Evolutionary conservation across 1,140 invertebrate genomes (phyloP), one percentile per base, ranked within the genome.

Genomic region (Nomia melanderi): DNA sequence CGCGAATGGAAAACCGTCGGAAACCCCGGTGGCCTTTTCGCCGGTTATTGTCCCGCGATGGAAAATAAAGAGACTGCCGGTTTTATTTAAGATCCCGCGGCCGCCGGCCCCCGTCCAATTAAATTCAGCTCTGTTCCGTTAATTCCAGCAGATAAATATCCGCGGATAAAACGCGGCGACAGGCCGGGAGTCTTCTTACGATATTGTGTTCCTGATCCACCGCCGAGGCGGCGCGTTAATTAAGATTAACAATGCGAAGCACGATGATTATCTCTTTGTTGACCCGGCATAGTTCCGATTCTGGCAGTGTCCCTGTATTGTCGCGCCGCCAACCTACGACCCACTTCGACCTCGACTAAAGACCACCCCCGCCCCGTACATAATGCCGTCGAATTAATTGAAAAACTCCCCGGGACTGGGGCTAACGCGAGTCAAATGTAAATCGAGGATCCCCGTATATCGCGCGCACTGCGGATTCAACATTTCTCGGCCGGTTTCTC

Each of bases 241-340:
- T 82, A 83, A 78, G 69, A 78, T 83, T 82, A 83, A 82, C 80
- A 83, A 82, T 83, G 53, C 59, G 69, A 73, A 78, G 69, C 59
- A 60, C 70, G 75, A 71, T 65, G 60, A 83, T 83, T 78, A 83
- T 82, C 65, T 78, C 79, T 82, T 83, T 70, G 75, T 78, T 56
- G 53, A 62, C 20, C 39, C 77, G 69, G 77, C 75, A 78, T 82
- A 78, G 79, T 82, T 81, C 62, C 50, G 65, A 77, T 81, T 70
- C 79, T 59, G 69, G 36, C 53, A 53, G 41, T 36, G 33, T 50
- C 59, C 20, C n/a, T 47, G 69, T 56, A 83, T 83, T 83, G 81
- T 78, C 33, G 59, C 0, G n/a, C 39, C 44, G n/a, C 29, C 75
- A 56, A 66, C 59, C 69, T 78, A 73, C 79, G 70, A 82, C 72